These are phyloP conservation scores for Pelosia muscerda DNA, from an alignment of 2,888 invertebrate genomes.

Conservation along the genomic window DNA sequence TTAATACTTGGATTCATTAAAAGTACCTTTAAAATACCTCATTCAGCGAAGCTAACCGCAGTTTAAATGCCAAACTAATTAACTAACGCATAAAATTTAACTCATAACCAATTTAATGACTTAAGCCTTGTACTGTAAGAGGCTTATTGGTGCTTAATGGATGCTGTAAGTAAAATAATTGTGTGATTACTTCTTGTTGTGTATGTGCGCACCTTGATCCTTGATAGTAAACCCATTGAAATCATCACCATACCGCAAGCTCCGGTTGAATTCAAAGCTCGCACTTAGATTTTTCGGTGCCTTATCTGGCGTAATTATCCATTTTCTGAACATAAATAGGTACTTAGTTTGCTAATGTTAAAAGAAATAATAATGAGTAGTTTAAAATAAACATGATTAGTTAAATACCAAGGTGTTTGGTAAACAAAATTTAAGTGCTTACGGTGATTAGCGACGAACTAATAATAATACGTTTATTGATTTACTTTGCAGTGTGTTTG, in stretches of 20 bases:
- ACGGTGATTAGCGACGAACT: background rate
- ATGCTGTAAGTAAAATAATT: background rate
- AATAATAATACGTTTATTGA: background rate
- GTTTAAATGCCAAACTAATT: constrained; percentile 15
- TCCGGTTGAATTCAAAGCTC: background rate
- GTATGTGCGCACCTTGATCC: background rate
- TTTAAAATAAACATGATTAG: constrained; percentile 3
- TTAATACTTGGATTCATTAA: background rate
- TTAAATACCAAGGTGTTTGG: background rate
- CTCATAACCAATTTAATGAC: constrained; percentile 9
- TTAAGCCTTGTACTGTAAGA: background rate
- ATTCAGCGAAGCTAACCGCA: background rate
- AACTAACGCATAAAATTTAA: constrained; percentile 17
- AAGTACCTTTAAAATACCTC: background rate
- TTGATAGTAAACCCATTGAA: background rate
- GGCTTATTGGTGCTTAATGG: background rate
- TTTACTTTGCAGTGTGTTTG: background rate
- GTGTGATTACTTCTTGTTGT: background rate
- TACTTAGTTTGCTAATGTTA: background rate
- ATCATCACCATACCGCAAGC: too few species aligned
- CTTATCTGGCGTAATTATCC: background rate
- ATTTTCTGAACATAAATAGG: background rate
- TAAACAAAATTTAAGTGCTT: constrained; percentile 3
- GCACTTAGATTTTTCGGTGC: too few species aligned
- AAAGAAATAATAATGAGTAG: background rate